Conservation (phyloP, 2,113 vertebrate species). For the Sander vitreus region DNA sequence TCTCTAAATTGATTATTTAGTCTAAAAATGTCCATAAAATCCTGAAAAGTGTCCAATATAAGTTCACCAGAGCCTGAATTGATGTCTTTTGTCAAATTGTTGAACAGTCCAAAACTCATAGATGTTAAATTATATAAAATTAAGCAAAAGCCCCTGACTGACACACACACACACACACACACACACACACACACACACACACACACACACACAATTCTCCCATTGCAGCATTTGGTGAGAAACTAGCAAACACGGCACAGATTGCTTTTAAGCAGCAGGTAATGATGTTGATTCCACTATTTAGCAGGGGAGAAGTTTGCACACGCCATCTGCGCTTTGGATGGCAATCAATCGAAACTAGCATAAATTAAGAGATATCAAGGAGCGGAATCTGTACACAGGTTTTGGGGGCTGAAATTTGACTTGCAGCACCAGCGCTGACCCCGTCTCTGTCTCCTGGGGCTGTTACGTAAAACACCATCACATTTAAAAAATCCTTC, state of each 20-base stretch:
- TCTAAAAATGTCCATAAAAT: too few species aligned
- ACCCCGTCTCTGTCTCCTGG: background rate
- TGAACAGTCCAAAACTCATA: too few species aligned
- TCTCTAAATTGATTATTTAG: too few species aligned
- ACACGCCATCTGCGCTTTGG: slow-evolving; percentile 38
- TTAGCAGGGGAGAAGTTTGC: slow-evolving; percentile 5
- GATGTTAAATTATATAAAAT: too few species aligned
- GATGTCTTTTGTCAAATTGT: too few species aligned
- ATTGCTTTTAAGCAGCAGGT: slow-evolving; percentile 53
- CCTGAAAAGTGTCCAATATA: too few species aligned
- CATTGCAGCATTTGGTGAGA: slow-evolving; percentile 7
- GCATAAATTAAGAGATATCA: slow-evolving; percentile 22
- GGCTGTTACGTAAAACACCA: background rate
- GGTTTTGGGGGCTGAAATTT: background rate
- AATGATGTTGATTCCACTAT: slow-evolving; percentile 38
- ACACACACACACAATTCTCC: background rate
- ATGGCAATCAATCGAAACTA: slow-evolving; percentile 41
- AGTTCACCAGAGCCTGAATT: too few species aligned
- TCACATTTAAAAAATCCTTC: slow-evolving; percentile 42
- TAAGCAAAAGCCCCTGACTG: too few species aligned
- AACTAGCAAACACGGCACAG: slow-evolving; percentile 27
- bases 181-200: background rate
- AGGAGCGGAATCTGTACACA: background rate
- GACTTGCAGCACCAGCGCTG: background rate
- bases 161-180: background rate